phyloP scores from a whole-genome alignment of 1,140 invertebrate genomes.

The Bicyclus anynana region DNA sequence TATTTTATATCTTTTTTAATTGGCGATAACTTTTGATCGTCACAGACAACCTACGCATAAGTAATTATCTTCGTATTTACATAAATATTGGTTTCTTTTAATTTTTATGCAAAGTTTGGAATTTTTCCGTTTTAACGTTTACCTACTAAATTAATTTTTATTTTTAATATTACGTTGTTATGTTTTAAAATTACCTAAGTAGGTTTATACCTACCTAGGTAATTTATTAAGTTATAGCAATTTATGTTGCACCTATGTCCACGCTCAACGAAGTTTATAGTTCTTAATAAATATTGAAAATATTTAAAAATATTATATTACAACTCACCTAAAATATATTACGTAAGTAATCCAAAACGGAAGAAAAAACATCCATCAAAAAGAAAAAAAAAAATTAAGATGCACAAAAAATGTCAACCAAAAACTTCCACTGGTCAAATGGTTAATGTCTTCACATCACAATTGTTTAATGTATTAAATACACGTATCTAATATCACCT shows the following conservation, averaged over 20 bases:
- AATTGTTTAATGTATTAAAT: conserved; percentile 15
- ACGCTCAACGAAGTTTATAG: neutral
- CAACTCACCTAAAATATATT: neutral
- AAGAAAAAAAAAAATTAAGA: conserved; percentile 1
- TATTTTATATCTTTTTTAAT: neutral
- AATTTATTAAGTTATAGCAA: too few species aligned
- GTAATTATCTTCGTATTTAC: neutral
- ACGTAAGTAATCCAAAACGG: conserved; percentile 11
- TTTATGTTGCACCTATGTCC: too few species aligned
- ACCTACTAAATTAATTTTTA: too few species aligned
- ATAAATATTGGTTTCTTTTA: neutral
- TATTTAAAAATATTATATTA: neutral
- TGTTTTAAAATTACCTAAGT: too few species aligned
- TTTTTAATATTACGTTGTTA: too few species aligned
- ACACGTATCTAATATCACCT: conserved; percentile 52
- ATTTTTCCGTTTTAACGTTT: too few species aligned
- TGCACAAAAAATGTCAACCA: conserved; percentile 17
- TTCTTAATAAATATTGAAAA: neutral
- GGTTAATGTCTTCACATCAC: conserved; percentile 39
- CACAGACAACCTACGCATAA: neutral
- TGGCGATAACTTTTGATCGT: neutral
- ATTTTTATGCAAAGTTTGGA: neutral
- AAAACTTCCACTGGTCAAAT: conserved; percentile 22
- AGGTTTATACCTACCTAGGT: too few species aligned
- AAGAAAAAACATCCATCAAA: conserved; percentile 7